Evolutionary conservation across 2,113 vertebrate genomes (phyloP).

Genomic region (Daubentonia madagascariensis): DNA sequence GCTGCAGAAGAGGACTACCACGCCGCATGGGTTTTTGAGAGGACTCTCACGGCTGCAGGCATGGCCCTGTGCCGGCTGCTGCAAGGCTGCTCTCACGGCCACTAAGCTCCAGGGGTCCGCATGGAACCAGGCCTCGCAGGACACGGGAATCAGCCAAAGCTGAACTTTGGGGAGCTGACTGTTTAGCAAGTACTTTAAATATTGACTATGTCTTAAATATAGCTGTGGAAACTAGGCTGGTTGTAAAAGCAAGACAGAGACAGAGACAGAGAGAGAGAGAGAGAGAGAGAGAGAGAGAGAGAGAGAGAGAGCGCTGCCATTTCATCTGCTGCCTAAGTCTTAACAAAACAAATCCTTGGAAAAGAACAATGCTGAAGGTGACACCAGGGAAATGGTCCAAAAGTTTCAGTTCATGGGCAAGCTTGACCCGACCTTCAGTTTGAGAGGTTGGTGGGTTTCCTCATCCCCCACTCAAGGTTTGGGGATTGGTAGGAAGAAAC

Average conservation of each 20-base stretch:
- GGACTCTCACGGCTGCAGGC: background rate
- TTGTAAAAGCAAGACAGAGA: background rate
- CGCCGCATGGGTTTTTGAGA: background rate
- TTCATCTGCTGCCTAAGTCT: background rate
- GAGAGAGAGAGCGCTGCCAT: background rate
- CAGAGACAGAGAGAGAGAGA: background rate
- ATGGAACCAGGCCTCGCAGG: background rate
- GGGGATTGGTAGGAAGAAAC: background rate
- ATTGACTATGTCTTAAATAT: background rate
- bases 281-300: background rate
- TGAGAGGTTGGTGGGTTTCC: background rate
- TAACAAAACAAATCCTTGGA: background rate
- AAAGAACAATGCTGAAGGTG: background rate
- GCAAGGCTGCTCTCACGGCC: background rate
- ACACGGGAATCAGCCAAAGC: background rate
- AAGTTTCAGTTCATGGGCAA: background rate
- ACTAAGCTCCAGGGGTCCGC: background rate
- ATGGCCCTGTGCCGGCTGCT: background rate
- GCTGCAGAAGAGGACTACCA: background rate
- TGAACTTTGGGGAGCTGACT: background rate
- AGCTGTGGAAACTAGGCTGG: background rate
- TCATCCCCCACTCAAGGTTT: background rate
- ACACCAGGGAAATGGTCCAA: background rate
- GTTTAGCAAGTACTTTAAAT: background rate
- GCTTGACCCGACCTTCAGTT: background rate